Evolutionary conservation across 2,888 invertebrate genomes (phyloP).

Genomic region (Saturnia japonica): DNA sequence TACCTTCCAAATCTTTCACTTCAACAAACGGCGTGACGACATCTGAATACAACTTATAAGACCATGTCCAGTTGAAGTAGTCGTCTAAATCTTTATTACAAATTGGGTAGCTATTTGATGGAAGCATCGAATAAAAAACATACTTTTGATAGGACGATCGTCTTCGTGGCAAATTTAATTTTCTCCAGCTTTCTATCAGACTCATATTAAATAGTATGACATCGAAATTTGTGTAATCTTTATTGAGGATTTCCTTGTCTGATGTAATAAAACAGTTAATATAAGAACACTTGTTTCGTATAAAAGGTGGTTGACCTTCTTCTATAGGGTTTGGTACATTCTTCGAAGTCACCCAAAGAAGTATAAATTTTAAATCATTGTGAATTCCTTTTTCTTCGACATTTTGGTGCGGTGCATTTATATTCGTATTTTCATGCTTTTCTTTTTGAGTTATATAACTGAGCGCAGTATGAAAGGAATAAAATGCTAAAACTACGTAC

Average conservation of each 20-base stretch:
- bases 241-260: slow-evolving; percentile 45
- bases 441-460: slow-evolving; percentile 39
- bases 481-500: slow-evolving; percentile 59
- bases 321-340: slow-evolving; percentile 30
- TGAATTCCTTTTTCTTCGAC: slow-evolving; percentile 26
- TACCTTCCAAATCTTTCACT: slow-evolving; percentile 50
- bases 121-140: slow-evolving; percentile 56
- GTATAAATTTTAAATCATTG: slow-evolving; percentile 53
- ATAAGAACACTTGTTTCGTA: slow-evolving; percentile 49
- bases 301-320: slow-evolving; percentile 51
- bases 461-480: slow-evolving; percentile 57
- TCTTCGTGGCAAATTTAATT: slow-evolving; percentile 39
- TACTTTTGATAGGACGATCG: slow-evolving; percentile 61
- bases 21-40: slow-evolving; percentile 63
- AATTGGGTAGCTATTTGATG: slow-evolving; percentile 52
- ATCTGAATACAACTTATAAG: slow-evolving; percentile 67
- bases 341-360: slow-evolving; percentile 51
- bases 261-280: slow-evolving; percentile 62
- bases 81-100: slow-evolving; percentile 53
- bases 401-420: slow-evolving; percentile 26
- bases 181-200: slow-evolving; percentile 38
- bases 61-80: slow-evolving; percentile 76
- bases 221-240: slow-evolving; percentile 55
- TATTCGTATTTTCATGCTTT: slow-evolving; percentile 30
- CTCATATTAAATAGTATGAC: slow-evolving; percentile 60